phyloP scores from a whole-genome alignment of 2,888 invertebrate genomes.

The Seira musarum region DNA sequence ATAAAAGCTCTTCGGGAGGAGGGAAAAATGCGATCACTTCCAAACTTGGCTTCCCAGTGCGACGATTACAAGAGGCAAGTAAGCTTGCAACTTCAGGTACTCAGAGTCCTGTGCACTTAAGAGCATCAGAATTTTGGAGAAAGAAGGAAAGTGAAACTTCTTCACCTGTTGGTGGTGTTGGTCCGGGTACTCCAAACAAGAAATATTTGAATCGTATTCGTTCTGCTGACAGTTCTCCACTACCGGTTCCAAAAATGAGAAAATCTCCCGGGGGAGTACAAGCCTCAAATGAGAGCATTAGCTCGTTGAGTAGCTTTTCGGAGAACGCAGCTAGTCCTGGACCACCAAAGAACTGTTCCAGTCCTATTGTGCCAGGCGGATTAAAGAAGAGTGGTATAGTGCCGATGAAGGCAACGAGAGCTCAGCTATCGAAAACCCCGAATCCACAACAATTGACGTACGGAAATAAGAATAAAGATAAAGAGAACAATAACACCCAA shows the following conservation, averaged over 20 bases:
- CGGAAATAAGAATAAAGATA: slow-evolving; percentile 48
- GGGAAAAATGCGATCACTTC: slow-evolving; percentile 62
- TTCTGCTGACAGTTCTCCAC: slow-evolving; percentile 68
- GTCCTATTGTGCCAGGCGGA: slow-evolving; percentile 37
- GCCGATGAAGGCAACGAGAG: slow-evolving; percentile 29
- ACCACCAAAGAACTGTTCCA: slow-evolving; percentile 58
- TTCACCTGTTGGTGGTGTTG: slow-evolving; percentile 34
- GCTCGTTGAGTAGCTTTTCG: slow-evolving; percentile 67
- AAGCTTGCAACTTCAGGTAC: slow-evolving; percentile 59
- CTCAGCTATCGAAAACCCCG: slow-evolving; percentile 52
- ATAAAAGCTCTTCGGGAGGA: slow-evolving; percentile 8
- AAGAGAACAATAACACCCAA: slow-evolving; percentile 49
- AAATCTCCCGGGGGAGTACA: slow-evolving; percentile 52
- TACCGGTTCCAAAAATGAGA: slow-evolving; percentile 63
- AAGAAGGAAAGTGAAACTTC: slow-evolving; percentile 69
- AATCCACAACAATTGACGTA: slow-evolving; percentile 55
- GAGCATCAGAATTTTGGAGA: slow-evolving; percentile 70
- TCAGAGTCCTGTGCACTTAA: slow-evolving; percentile 66
- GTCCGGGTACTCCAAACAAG: slow-evolving; percentile 36
- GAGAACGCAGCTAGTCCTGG: slow-evolving; percentile 65
- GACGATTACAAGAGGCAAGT: slow-evolving; percentile 62
- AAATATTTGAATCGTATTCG: slow-evolving; percentile 64
- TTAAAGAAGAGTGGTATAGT: background rate
- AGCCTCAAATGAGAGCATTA: slow-evolving; percentile 68
- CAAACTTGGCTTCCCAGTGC: slow-evolving; percentile 68